Conservation (phyloP, 2,797 vertebrate species). For the Rhinoraja longicauda region DNA sequence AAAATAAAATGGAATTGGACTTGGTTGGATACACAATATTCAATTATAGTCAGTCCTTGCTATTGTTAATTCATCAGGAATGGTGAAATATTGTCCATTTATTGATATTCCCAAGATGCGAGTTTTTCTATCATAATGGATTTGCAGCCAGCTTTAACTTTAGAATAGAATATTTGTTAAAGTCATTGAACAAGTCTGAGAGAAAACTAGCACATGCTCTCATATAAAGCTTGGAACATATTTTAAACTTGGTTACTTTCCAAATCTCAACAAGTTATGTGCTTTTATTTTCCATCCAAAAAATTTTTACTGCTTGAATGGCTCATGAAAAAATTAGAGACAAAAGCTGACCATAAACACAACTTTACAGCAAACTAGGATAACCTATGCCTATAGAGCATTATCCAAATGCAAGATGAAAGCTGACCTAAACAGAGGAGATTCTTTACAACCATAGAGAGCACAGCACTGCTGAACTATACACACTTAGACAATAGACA, state of each 20-base stretch:
- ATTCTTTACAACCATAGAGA: too few relatives aligned
- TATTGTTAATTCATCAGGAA: neutral
- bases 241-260: neutral
- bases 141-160: neutral
- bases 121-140: neutral
- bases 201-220: neutral
- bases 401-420: neutral
- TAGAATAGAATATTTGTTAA: neutral
- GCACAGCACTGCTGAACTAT: neutral
- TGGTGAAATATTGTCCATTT: neutral
- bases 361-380: too few relatives aligned
- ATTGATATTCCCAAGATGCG: neutral
- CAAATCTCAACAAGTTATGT: neutral
- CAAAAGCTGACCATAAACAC: too few relatives aligned
- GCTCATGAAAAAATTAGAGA: neutral
- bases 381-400: neutral
- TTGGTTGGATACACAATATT: neutral
- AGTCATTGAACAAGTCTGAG: too few relatives aligned
- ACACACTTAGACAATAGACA: too few relatives aligned
- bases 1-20: slow-evolving; percentile 2
- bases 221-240: too few relatives aligned
- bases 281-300: neutral
- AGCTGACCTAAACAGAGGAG: neutral
- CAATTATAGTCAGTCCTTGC: slow-evolving; percentile 25
- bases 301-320: neutral